Base-by-base conservation (phyloP, 2,888 invertebrate genomes). In the Andrena camellia region DNA sequence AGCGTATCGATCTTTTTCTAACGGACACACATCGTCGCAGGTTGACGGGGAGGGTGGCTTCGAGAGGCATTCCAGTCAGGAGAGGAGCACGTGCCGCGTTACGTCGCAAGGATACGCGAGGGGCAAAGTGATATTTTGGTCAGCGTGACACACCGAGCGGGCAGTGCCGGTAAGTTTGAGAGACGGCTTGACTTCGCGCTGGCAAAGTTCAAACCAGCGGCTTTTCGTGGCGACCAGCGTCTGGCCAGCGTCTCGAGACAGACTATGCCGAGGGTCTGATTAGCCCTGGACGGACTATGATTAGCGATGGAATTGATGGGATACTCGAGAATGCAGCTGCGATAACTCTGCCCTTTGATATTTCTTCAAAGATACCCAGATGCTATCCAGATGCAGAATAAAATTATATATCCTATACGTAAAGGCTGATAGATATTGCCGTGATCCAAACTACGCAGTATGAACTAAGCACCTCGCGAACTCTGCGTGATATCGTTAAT, bases 91-190 rank as follows among this genome's bases (percentile, higher is more conserved):
- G 63, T 64, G 74, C 23, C 23, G 54, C 10, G 64, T 52, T 62
- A 59, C 35, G 59, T 33, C 64, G 62, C 78, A 63, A 78, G 63
- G 73, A 72, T 84, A 76, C 60, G 42, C 42, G 73, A 52, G 64
- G 86, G 23, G 85, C 85, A 81, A 84, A 90, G 42, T 42, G 90
- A 91, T 92, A 92, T 92, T 92, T 92, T 85, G 84, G 91, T 91
- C 89, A 67, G 60, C 59, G 76, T 90, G 90, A 90, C 90, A 90
- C 88, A 88, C 78, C 57, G 82, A 86, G 80, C 78, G 84, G 84
- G 85, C 81, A 83, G 75, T 83, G 88, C 88, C 88, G 70, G 68
- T 64, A 67, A 77, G 68, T 84, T 83, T 82, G 84, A 88, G 88
- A 86, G 89, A 90, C 90, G 84, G 78, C 78, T 79, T 83, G 90